Evolutionary conservation across 2,888 invertebrate genomes (phyloP).

Genomic region (Archips xylosteana): DNA sequence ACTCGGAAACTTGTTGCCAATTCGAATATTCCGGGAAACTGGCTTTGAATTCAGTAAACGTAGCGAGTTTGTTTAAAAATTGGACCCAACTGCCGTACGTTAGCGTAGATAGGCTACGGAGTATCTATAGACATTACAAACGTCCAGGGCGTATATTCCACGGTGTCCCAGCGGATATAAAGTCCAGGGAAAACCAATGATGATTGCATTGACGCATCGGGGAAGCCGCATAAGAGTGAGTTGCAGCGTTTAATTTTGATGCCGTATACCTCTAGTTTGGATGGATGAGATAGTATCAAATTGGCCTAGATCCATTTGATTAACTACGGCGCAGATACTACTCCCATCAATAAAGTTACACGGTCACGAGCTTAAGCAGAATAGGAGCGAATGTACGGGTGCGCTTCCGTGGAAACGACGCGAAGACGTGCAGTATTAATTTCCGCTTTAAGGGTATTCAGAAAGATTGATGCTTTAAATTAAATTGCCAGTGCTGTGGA

Average conservation of each 20-base stretch:
- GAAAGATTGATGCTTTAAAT: no score
- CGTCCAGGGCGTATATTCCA: not conserved
- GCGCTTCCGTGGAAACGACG: no score
- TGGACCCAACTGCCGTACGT: not conserved
- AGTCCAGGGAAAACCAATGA: not conserved
- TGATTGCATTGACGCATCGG: not conserved
- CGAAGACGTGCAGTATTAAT: no score
- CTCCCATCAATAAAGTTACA: no score
- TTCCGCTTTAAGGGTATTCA: no score
- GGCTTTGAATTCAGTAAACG: conserved; percentile 1
- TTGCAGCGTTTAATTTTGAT: not conserved
- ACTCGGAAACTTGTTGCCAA: conserved; percentile 32
- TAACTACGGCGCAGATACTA: not conserved
- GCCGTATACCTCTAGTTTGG: no score
- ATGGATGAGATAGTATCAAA: no score
- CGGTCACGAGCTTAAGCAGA: no score
- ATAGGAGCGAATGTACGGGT: no score
- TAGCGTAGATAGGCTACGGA: not conserved
- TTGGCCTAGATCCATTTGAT: no score
- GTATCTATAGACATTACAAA: not conserved
- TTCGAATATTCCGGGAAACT: conserved; percentile 24
- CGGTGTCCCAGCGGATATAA: not conserved
- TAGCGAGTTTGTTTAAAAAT: conserved; percentile 22
- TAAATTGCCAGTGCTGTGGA: no score
- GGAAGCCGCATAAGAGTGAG: not conserved